Evolutionary conservation across 2,888 invertebrate species (phyloP), one percentile per base, ranked within the genome.

Genomic region (Nycteola revayana): DNA sequence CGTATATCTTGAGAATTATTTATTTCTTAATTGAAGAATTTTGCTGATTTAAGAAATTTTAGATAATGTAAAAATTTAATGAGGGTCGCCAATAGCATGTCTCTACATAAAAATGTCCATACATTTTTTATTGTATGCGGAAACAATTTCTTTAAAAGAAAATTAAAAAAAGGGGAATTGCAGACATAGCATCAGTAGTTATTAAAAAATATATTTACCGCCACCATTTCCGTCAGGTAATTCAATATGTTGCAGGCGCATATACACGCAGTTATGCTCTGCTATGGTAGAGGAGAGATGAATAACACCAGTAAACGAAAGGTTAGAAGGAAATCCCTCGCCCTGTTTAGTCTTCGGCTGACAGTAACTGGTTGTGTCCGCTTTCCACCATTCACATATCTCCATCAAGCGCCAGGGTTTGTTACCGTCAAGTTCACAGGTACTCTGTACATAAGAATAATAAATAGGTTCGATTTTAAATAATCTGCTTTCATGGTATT

Each of bases 331-430:
- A 9, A 84, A 71, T 0, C 52, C 43, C 2, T 59, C 60, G 1
- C 69, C 74, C 0, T 54, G 32, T 1, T 29, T 57, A 0, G 72
- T 73, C 30, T 64, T 72, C 0, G 81, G 77, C n/a, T 67, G 60
- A 45, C 89, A 89, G 0, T 73, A 62, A 0, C 37, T 48, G 0
- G 86, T 58, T 0, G 58, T 63, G 31, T 87, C 85, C 0, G 87
- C 86, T 0, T 69, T 48, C 86, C 85, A 85, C 10, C 80, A 77
- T 7, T 82, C 79, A 45, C 89, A 89, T 22, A 88, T 76, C 34
- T 86, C 82, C 81, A 84, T 81, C 2, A 87, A 56, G 0, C 73
- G 66, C 78, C 78, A 80, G 0, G 88, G 81, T 0, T 69, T 48
- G 0, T 46, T 47, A 5, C 64, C 58, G 9, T 82, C 68, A 0